Conservation (phyloP, 1,140 invertebrate species). For the Gyrodactylus salaris region DNA sequence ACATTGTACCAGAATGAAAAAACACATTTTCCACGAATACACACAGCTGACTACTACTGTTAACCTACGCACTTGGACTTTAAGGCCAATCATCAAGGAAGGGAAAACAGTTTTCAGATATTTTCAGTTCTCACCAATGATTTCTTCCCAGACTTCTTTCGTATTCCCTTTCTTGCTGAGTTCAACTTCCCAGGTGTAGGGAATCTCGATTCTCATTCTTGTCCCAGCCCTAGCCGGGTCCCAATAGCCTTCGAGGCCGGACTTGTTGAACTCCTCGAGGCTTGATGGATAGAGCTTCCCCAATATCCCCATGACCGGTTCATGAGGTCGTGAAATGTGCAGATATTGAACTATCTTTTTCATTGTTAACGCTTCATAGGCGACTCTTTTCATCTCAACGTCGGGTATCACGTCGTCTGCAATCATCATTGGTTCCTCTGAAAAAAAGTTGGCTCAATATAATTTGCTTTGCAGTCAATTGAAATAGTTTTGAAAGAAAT, state of each 20-base stretch:
- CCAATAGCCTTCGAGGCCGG: constrained; percentile 19
- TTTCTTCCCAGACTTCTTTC: constrained; percentile 18
- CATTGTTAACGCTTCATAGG: constrained; percentile 14
- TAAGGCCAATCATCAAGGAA: not conserved
- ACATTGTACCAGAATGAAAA: too few relatives aligned
- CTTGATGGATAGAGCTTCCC: constrained; percentile 22
- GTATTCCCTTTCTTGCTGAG: constrained; percentile 22
- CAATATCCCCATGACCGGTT: constrained; percentile 20
- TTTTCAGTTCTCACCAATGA: constrained; percentile 14
- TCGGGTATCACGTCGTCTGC: too few relatives aligned
- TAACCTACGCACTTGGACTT: too few relatives aligned
- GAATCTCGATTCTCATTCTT: constrained; percentile 22
- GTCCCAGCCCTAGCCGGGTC: constrained; percentile 19
- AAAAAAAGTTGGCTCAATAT: too few relatives aligned
- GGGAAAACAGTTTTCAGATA: constrained; percentile 6
- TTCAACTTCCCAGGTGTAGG: constrained; percentile 25
- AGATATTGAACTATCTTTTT: constrained; percentile 21
- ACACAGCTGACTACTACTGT: too few relatives aligned
- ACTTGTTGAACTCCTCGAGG: constrained; percentile 17
- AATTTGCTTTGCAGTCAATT: too few relatives aligned
- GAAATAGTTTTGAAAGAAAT: too few relatives aligned
- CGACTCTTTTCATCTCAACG: not conserved
- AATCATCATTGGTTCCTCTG: too few relatives aligned
- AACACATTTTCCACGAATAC: too few relatives aligned
- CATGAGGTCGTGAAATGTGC: constrained; percentile 20